A percentile compares a stretch with the other conserved stretches of the same genome.
These are phyloP conservation scores for Galeopterus variegatus DNA, from an alignment of 2,113 vertebrate species.

Conservation along the genomic window DNA sequence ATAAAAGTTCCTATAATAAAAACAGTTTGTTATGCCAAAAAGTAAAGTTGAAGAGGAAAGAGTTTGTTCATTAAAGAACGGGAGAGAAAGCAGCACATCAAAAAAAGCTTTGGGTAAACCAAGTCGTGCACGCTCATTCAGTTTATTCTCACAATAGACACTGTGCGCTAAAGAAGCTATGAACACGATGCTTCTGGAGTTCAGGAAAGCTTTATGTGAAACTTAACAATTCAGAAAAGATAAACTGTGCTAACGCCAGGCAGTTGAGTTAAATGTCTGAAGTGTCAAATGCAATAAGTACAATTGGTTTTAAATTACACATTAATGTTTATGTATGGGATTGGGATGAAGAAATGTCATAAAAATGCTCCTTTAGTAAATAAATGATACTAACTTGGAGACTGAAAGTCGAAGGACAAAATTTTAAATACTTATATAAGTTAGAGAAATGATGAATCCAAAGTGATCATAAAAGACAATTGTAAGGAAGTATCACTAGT, in stretches of 20 bases:
- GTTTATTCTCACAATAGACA: background rate
- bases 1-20: background rate
- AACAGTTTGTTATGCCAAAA: background rate
- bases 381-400: background rate
- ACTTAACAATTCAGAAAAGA: background rate
- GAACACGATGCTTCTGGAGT: background rate
- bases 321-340: background rate
- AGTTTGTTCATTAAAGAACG: background rate
- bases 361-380: background rate
- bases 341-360: background rate
- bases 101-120: background rate
- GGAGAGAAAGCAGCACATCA: background rate
- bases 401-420: background rate
- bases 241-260: background rate
- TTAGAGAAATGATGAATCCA: constrained; percentile 33
- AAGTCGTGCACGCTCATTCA: background rate
- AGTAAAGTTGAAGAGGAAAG: background rate
- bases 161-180: background rate
- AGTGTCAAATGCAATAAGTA: background rate
- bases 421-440: background rate
- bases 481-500: background rate
- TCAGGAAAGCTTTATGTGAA: background rate
- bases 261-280: background rate
- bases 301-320: background rate
- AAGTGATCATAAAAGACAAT: background rate